These are phyloP conservation scores for Synodontis membranacea DNA, from an alignment of 2,113 vertebrate genomes.

Conservation along the genomic window DNA sequence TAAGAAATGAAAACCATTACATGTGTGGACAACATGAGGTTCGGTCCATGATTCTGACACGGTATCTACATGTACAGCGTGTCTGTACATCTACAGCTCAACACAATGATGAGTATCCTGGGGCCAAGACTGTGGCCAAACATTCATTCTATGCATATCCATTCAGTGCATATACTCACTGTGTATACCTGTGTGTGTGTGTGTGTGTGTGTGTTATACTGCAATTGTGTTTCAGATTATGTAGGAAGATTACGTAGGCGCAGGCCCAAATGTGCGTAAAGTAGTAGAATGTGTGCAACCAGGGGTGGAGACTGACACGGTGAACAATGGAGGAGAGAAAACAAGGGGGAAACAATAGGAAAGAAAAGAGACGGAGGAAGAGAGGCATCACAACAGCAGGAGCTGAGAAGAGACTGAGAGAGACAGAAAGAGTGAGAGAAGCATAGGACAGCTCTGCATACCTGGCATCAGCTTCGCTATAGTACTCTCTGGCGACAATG, in stretches of 20 bases:
- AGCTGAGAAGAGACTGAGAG: conserved; percentile 5
- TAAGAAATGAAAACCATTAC: background rate
- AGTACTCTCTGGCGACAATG: conserved; percentile 79
- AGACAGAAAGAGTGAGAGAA: background rate
- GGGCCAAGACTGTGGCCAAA: too few species aligned
- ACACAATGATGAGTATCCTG: background rate
- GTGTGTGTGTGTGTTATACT: conserved; percentile 4
- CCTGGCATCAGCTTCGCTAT: conserved; percentile 78
- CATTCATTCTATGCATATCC: too few species aligned
- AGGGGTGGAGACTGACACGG: background rate
- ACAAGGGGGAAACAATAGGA: conserved; percentile 20
- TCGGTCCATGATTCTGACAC: background rate
- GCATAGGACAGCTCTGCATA: conserved; percentile 50
- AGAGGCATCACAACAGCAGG: conserved; percentile 12
- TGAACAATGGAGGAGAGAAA: conserved; percentile 29
- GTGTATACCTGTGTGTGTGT: background rate
- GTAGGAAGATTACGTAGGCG: background rate
- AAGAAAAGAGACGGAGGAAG: conserved; percentile 1
- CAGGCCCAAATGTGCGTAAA: background rate
- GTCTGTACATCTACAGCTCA: background rate
- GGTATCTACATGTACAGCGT: background rate
- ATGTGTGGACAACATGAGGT: background rate
- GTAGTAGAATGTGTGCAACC: background rate
- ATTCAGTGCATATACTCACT: background rate
- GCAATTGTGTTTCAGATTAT: background rate